Evolutionary conservation across 2,113 vertebrate genomes (phyloP), one percentile per base, ranked within the genome.

Genomic region (Leptobrachium leishanense): DNA sequence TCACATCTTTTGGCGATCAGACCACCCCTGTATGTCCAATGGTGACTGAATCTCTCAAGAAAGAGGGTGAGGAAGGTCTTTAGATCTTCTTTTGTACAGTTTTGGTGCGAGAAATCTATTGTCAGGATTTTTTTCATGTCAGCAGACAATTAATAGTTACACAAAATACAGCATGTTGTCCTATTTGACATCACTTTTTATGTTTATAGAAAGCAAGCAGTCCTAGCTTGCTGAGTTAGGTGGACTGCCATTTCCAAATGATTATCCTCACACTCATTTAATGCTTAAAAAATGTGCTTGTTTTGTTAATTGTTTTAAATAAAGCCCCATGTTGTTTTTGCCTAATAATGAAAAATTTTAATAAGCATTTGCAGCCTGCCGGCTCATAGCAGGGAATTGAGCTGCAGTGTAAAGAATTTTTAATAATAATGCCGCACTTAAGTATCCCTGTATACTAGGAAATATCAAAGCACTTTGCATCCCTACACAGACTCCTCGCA

Each of bases 321-420:
- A 81, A 81, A 81, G 72, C 78, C 78, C 78, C 78, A 81, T 81
- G 78, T 81, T 74, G 78, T 81, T 81, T 43, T 74, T 59, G 78
- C 72, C 78, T 81, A 81, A 74, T 81, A 81, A 81, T 81, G 78
- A 81, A 81, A 71, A 81, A 80, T 81, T 81, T 81, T 81, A 81
- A 81, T 81, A 81, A 81, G 78, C 78, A 41, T 81, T 81, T 81
- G 62, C 78, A 46, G 78, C 78, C 67, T 74, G 78, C 78, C 10
- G 78, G 65, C 78, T 81, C 78, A 54, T 81, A 74, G 78, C 78
- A 43, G 78, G 78, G 78, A 81, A 74, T 41, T 81, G 64, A 74
- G 78, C 73, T 71, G 70, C 72, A 59, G 71, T 74, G 78, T 74
- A 74, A 81, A 81, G 71, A 81, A 68, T 81, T 74, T 74, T 68